phyloP scores from a whole-genome alignment of 2,113 vertebrate genomes.

The Corythoichthys haematopterus region DNA sequence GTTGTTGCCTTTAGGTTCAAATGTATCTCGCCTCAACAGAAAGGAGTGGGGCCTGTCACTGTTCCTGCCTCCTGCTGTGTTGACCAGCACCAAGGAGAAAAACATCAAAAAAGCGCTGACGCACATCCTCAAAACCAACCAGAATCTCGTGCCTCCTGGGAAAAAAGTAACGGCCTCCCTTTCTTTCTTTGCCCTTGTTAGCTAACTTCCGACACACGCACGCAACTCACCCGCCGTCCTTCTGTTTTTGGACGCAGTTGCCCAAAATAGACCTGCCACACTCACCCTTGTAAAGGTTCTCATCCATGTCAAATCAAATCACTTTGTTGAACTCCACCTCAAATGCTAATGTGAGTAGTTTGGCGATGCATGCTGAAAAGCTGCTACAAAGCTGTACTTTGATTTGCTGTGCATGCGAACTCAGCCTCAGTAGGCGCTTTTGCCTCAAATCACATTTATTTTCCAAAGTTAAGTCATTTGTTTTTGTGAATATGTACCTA shows the following conservation, averaged over 20 bases:
- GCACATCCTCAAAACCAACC: slow-evolving; percentile 98
- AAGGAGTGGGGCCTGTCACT: slow-evolving; percentile 96
- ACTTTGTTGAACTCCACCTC: slow-evolving; percentile 18
- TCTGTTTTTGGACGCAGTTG: slow-evolving; percentile 28
- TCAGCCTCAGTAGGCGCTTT: background rate
- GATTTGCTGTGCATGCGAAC: background rate
- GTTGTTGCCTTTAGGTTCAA: slow-evolving; percentile 4
- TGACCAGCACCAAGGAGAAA: slow-evolving; percentile 98
- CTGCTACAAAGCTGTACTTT: background rate
- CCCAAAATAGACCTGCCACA: slow-evolving; percentile 45
- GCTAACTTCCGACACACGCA: slow-evolving; percentile 31
- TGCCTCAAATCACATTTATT: background rate
- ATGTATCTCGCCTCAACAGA: slow-evolving; percentile 63
- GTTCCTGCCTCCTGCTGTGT: slow-evolving; percentile 90
- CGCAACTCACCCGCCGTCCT: slow-evolving; percentile 9
- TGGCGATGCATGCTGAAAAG: background rate
- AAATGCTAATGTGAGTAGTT: slow-evolving; percentile 44
- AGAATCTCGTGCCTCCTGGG: slow-evolving; percentile 95
- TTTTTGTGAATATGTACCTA: background rate
- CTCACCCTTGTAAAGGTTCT: slow-evolving; percentile 41
- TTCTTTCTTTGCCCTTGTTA: slow-evolving; percentile 51
- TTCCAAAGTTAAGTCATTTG: background rate
- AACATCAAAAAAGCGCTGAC: slow-evolving; percentile 98
- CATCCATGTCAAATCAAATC: slow-evolving; percentile 47
- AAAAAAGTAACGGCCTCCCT: slow-evolving; percentile 80